Evolutionary conservation across 1,140 invertebrate species (phyloP).

Genomic region (Drosophila setifemur): DNA sequence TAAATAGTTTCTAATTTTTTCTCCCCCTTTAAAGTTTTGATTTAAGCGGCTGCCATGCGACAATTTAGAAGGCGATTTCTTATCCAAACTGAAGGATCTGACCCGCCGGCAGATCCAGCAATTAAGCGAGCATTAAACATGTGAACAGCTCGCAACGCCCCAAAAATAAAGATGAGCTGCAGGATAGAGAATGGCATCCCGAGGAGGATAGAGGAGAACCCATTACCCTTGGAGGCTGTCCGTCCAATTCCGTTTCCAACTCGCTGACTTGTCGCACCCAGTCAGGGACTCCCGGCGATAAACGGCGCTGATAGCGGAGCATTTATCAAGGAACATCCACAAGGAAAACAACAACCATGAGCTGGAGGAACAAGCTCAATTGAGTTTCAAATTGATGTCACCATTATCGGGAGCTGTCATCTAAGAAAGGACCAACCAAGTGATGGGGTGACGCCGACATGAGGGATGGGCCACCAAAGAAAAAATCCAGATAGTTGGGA

Average conservation of each 20-base stretch:
- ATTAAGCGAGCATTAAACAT: slow-evolving; percentile 76
- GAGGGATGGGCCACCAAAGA: slow-evolving; percentile 8
- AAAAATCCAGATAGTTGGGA: not conserved
- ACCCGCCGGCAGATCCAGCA: slow-evolving; percentile 20
- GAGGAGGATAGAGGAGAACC: slow-evolving; percentile 6
- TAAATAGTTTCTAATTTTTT: not conserved
- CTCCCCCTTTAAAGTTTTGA: not conserved
- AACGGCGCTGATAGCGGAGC: slow-evolving; percentile 74
- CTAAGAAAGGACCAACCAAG: slow-evolving; percentile 59
- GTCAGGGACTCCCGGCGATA: slow-evolving; percentile 65
- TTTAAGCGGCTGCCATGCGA: slow-evolving; percentile 22
- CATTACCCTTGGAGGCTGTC: slow-evolving; percentile 37
- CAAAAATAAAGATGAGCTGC: slow-evolving; percentile 31
- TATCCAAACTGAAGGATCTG: slow-evolving; percentile 26
- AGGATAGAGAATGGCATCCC: not conserved
- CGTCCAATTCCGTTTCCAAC: slow-evolving; percentile 55
- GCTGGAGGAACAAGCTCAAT: slow-evolving; percentile 57
- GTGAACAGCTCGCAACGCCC: slow-evolving; percentile 67
- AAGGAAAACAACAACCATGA: too few species aligned
- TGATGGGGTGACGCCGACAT: slow-evolving; percentile 19
- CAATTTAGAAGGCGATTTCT: slow-evolving; percentile 21
- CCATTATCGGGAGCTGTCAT: slow-evolving; percentile 81
- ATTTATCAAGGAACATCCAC: slow-evolving; percentile 57
- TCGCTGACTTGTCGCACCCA: slow-evolving; percentile 77
- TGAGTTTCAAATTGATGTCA: slow-evolving; percentile 82